Evolutionary conservation across 2,113 vertebrate species (phyloP).

Genomic region (Ranitomeya variabilis): DNA sequence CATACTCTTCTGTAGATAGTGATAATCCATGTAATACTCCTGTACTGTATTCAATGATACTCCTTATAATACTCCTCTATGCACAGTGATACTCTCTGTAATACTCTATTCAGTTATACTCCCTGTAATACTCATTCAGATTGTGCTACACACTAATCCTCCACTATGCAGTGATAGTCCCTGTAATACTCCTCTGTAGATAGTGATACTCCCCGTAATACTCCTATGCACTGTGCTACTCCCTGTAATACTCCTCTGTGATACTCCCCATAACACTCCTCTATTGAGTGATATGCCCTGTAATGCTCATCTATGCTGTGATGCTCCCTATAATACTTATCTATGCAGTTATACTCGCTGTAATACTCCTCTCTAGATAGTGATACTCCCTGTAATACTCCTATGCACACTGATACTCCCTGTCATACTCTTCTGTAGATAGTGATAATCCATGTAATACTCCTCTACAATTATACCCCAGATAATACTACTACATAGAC

Average conservation of each 20-base stretch:
- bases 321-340: background rate
- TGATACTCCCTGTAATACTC: background rate
- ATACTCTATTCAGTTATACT: too few species aligned
- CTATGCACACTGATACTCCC: background rate
- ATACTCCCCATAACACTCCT: too few species aligned
- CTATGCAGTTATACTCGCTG: background rate
- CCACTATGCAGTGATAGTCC: background rate
- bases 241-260: too few species aligned
- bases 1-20: background rate
- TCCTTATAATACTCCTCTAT: too few species aligned
- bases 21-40: background rate
- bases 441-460: background rate
- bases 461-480: background rate
- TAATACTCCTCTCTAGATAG: background rate
- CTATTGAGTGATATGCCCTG: background rate
- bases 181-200: background rate
- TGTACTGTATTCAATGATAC: background rate
- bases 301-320: background rate
- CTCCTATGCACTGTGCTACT: too few species aligned
- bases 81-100: too few species aligned
- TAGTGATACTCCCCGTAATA: too few species aligned
- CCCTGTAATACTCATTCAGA: background rate
- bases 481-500: background rate
- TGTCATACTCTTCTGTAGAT: background rate
- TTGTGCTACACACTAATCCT: background rate